A percentile compares a stretch with the other conserved stretches of the same genome.
These are phyloP conservation scores for Physeter macrocephalus DNA, from an alignment of 2,113 vertebrate genomes.

Conservation along the genomic window DNA sequence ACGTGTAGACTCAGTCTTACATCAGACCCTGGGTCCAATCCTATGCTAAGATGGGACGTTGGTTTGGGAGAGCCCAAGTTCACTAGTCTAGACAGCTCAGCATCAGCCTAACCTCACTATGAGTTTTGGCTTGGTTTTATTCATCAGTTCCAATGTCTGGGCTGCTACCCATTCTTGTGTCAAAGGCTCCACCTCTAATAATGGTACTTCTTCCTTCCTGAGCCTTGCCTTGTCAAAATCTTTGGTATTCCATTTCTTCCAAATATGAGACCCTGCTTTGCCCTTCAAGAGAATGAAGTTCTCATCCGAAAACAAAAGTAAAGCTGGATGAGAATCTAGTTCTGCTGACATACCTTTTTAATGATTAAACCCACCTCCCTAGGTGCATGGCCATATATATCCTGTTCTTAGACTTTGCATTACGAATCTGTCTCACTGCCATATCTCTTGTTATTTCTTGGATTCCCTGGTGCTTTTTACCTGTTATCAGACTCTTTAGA, in stretches of 20 bases:
- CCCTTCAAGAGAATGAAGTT: background rate
- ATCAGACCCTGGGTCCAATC: background rate
- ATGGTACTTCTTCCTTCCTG: background rate
- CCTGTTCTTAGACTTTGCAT: background rate
- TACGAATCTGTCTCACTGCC: background rate
- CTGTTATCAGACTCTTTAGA: background rate
- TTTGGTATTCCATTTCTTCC: background rate
- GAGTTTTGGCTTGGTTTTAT: background rate
- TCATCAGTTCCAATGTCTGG: background rate
- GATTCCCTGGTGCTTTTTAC: background rate
- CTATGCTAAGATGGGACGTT: background rate
- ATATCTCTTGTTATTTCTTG: background rate
- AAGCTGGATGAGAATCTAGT: background rate
- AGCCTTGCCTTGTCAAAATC: background rate
- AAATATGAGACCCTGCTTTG: background rate
- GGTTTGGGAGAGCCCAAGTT: background rate
- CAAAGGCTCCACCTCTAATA: background rate
- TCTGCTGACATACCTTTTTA: background rate
- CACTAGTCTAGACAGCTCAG: background rate
- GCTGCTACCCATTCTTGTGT: background rate
- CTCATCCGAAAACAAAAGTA: background rate
- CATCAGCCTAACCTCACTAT: background rate
- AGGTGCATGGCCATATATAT: background rate
- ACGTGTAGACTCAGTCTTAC: background rate
- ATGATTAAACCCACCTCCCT: background rate